Base-by-base conservation (phyloP, 2,888 invertebrate genomes). In the Ophraella communa region DNA sequence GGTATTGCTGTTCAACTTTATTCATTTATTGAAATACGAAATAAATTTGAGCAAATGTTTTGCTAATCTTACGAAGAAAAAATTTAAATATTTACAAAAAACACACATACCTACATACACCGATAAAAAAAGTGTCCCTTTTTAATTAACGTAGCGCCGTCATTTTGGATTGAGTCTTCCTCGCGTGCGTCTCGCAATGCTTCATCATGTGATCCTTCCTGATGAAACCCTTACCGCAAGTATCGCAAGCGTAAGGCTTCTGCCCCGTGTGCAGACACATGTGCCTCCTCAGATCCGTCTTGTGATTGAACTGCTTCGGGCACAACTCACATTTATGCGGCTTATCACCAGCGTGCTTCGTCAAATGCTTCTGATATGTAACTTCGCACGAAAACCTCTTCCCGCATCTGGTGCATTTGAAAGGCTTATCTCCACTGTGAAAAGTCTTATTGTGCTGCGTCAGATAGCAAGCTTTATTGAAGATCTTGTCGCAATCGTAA, bases 171-270 rank as follows among this genome's bases (percentile, higher is more conserved):
- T 72, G 66, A 8, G 82, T 78, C 76, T 88, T 89, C 79, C 87
- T 89, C 58, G 86, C 86, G 83, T 95, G 95, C 56, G 93, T 93
- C 73, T 92, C 91, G 73, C 87, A 86, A 81, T 94, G 94, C 81
- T 95, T 94, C 71, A 92, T 87, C 93, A 95, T 92, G 82, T 95
- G 95, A 83, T 95, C 95, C 82, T 93, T 93, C 72, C 95, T 87
- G 74, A 93, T 94, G 82, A 95, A 95, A 55, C 94, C 93, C 82
- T 95, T 95, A 66, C 89, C 89, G 81, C 95, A 95, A 68, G 88
- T 88, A 73, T 89, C 87, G 82, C 95, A 95, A 69, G 88, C 85
- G 80, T 90, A 94, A 44, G 94, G 94, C 80, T 93, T 94, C 76
- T 89, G 88, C 53, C 93, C 93, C n/a, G 91, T 91, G 80, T 95